Evolutionary conservation across 2,113 vertebrate genomes (phyloP), one percentile per base, ranked within the genome.

Genomic region (Pelobates fuscus): DNA sequence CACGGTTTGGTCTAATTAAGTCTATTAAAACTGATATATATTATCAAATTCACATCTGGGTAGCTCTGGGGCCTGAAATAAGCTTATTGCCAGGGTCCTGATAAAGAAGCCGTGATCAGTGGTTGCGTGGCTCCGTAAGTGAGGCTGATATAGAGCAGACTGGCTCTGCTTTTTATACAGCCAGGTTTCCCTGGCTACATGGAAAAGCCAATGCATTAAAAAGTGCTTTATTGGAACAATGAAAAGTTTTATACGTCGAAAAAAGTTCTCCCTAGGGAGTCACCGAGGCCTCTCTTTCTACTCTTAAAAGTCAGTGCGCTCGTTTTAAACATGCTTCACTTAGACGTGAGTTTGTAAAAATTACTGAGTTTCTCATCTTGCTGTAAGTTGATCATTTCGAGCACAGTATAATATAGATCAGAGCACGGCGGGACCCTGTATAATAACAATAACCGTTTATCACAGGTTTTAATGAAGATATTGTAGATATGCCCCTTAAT

Each of bases 61-160:
- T 37, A 6, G 32, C 32, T 37, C n/a, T n/a, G n/a, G n/a, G n/a
- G n/a, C n/a, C n/a, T 14, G 24, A 25, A 18, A 27, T 60, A 25
- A 10, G 18, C 25, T 18, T n/a, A 8, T 55, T 52, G 21, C n/a
- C 3, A 52, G 72, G 32, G 78, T 69, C 52, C 65, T 65, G 77
- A 43, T 65, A 80, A 69, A 67, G 82, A 71, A 78, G 57, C 59
- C 18, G 1, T 78, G 66, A 73, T 77, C 78, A 67, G 27, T 62
- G n/a, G 8, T 25, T 44, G 79, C 81, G 62, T 0, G 0, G 81
- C 80, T 79, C 73, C 30, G 0, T 32, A 14, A 74, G 55, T 0
- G 0, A 37, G 26, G 8, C 1, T 2, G 77, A 71, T n/a, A 49
- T 0, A 41, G 20, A 80, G 59, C 79, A 32, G 71, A 37, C 60